phyloP scores from a whole-genome alignment of 2,113 vertebrate genomes.

The Labrus mixtus region DNA sequence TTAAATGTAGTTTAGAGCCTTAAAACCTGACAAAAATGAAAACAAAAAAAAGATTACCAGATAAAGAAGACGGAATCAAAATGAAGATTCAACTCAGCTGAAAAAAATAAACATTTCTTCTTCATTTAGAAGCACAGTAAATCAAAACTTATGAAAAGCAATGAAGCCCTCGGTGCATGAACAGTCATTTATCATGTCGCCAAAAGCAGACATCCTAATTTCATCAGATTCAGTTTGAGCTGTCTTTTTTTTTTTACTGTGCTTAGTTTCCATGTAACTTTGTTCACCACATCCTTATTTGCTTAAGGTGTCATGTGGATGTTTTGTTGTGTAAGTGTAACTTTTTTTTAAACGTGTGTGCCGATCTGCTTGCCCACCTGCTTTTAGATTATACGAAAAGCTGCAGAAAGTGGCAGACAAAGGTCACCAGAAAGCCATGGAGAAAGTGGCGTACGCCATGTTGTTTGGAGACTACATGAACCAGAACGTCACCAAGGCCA shows the following conservation, averaged over 20 bases:
- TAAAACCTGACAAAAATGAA: not conserved
- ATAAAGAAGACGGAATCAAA: not conserved
- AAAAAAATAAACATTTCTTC: not conserved
- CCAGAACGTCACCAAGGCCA: slow-evolving; percentile 91
- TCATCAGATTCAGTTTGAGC: not conserved
- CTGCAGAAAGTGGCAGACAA: slow-evolving; percentile 90
- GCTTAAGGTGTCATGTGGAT: not conserved
- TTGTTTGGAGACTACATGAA: slow-evolving; percentile 94
- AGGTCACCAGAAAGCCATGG: slow-evolving; percentile 94
- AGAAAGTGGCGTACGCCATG: slow-evolving; percentile 95
- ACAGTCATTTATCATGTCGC: not conserved
- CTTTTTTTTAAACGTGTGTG: slow-evolving; percentile 7
- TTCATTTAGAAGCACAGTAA: not conserved
- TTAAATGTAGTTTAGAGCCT: not conserved
- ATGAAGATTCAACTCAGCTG: not conserved
- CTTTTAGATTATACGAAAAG: slow-evolving; percentile 91
- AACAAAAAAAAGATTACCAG: not conserved
- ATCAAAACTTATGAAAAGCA: not conserved
- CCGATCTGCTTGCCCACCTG: slow-evolving; percentile 13
- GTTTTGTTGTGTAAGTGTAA: slow-evolving; percentile 18
- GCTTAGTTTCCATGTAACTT: not conserved
- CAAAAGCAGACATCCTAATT: not conserved
- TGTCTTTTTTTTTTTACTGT: not conserved
- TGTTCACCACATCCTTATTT: slow-evolving; percentile 45
- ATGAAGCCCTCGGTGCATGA: not conserved